Conservation (phyloP, 2,888 invertebrate species). For the Mechanitis mazaeus region DNA sequence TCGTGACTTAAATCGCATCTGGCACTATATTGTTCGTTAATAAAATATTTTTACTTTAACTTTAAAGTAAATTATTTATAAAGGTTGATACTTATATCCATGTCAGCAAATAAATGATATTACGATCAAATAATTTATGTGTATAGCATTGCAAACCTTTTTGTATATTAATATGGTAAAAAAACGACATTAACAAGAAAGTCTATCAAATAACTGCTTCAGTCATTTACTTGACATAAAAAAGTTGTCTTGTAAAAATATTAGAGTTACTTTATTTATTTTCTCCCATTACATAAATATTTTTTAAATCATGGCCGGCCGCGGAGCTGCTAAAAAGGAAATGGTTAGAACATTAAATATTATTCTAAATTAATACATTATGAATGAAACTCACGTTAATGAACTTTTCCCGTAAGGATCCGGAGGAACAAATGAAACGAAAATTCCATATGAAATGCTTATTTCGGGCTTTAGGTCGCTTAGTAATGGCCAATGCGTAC, state of each 20-base stretch:
- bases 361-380: slow-evolving; percentile 6
- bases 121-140: no score
- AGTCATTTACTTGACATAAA: background rate
- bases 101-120: no score
- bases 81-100: no score
- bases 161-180: no score
- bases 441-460: slow-evolving; percentile 69
- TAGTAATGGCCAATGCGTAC: slow-evolving; percentile 74
- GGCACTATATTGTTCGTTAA: no score
- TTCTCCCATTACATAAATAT: background rate
- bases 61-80: no score
- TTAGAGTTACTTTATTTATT: background rate
- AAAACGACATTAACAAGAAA: no score
- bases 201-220: background rate
- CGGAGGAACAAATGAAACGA: slow-evolving; percentile 52
- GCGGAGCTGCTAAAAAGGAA: slow-evolving; percentile 32
- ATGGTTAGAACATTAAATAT: slow-evolving; percentile 25
- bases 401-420: slow-evolving; percentile 43
- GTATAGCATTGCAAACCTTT: no score
- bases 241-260: background rate
- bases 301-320: slow-evolving; percentile 22
- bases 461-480: slow-evolving; percentile 75
- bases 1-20: no score
- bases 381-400: slow-evolving; percentile 1
- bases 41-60: no score